These are phyloP conservation scores for Dinoponera quadriceps DNA, from an alignment of 1,140 invertebrate genomes.

Conservation along the genomic window DNA sequence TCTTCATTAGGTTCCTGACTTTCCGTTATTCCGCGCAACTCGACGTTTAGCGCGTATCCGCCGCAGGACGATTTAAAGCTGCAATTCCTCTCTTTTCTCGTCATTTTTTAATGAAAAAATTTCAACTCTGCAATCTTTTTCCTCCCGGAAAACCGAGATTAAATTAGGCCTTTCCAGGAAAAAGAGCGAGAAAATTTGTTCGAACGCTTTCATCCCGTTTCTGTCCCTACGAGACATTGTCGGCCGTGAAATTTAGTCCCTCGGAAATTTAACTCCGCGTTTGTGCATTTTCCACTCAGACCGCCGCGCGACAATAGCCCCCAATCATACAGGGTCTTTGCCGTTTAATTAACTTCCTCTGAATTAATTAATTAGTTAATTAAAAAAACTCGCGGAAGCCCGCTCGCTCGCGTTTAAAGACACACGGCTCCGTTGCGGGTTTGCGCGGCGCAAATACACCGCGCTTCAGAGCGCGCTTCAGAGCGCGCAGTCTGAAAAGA, in stretches of 20 bases:
- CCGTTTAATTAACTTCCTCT: slow-evolving; percentile 23
- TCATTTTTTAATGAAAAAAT: background rate
- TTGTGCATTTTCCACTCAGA: background rate
- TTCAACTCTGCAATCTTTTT: background rate
- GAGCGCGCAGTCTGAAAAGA: background rate
- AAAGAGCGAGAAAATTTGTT: too few relatives aligned
- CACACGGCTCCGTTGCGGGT: background rate
- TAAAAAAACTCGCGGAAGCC: background rate
- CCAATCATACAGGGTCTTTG: slow-evolving; percentile 2
- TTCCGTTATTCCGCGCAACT: background rate
- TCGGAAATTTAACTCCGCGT: background rate
- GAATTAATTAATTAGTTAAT: slow-evolving; percentile 41
- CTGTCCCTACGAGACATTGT: too few relatives aligned
- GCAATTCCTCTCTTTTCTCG: background rate
- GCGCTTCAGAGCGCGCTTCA: background rate
- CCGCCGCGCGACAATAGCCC: background rate
- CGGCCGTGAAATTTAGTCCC: background rate
- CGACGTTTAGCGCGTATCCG: background rate
- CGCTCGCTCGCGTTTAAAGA: background rate
- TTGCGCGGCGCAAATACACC: background rate
- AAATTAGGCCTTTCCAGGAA: too few relatives aligned
- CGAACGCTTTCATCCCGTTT: too few relatives aligned
- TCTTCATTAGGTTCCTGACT: too few relatives aligned
- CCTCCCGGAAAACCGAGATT: too few relatives aligned
- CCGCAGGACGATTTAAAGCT: background rate